A percentile compares a stretch with the other conserved stretches of the same genome.
phyloP scores from a whole-genome alignment of 2,888 invertebrate genomes.

The Chorisops tibialis region DNA sequence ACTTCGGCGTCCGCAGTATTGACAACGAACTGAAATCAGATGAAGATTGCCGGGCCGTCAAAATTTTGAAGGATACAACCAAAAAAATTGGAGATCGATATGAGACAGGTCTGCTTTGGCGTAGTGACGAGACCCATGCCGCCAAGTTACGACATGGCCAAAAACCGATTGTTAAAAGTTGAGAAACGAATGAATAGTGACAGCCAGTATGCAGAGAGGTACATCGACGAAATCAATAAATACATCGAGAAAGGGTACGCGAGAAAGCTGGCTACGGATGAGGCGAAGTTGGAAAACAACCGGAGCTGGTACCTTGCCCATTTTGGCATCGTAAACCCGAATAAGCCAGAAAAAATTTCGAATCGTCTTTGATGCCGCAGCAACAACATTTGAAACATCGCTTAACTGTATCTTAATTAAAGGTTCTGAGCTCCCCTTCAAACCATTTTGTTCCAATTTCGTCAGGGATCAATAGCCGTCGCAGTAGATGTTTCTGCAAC shows the following conservation, averaged over 20 bases:
- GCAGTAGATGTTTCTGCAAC: neutral
- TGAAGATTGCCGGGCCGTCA: too few species aligned
- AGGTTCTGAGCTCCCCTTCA: neutral
- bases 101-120: constrained; percentile 3
- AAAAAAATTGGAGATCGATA: neutral
- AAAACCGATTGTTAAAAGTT: neutral
- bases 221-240: neutral
- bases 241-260: too few species aligned
- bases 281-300: too few species aligned
- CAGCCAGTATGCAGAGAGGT: neutral
- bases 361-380: constrained; percentile 7
- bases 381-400: neutral
- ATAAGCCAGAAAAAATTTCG: neutral
- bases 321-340: neutral
- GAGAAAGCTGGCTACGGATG: too few species aligned
- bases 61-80: too few species aligned
- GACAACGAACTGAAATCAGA: too few species aligned
- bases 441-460: neutral
- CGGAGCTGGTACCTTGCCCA: too few species aligned
- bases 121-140: neutral
- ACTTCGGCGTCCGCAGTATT: too few species aligned
- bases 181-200: neutral
- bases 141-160: neutral
- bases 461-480: neutral
- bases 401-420: neutral